Percentiles rank a stretch among this genome's conserved stretches.
Conservation (phyloP, 2,113 vertebrate genomes). For the Gulo gulo region DNA sequence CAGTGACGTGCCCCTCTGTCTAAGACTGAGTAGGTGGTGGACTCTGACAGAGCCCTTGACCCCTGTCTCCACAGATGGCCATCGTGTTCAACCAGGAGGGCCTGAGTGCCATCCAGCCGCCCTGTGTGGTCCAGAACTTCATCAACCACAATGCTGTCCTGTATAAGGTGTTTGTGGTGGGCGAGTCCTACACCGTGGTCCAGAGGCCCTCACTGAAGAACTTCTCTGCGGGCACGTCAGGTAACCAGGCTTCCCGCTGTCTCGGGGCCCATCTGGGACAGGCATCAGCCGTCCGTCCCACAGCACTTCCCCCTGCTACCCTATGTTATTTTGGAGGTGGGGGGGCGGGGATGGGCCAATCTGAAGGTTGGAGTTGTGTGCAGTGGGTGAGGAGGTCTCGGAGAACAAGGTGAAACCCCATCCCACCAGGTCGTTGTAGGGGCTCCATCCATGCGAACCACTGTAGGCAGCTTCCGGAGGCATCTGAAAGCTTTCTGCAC, state of each 20-base stretch:
- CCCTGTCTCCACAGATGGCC: conserved; percentile 90
- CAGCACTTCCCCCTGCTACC: background rate
- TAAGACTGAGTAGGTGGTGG: background rate
- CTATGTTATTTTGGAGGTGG: conserved; percentile 8
- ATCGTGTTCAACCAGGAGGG: conserved; percentile 98
- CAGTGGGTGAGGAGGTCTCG: background rate
- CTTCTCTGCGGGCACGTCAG: conserved; percentile 94
- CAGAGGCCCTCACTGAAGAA: conserved; percentile 98
- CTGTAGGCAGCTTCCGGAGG: rapidly evolving
- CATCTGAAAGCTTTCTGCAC: background rate
- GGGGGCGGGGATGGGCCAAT: background rate
- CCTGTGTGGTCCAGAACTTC: conserved; percentile 98
- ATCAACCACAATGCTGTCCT: conserved; percentile 98
- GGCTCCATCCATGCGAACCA: background rate
- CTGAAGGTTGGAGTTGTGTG: background rate
- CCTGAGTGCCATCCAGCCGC: conserved; percentile 92
- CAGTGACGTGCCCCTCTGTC: rapidly evolving
- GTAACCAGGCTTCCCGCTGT: conserved; percentile 67
- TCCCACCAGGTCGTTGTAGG: background rate
- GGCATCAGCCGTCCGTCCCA: background rate
- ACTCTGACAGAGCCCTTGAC: background rate
- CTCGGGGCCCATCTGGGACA: rapidly evolving
- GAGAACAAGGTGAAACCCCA: background rate
- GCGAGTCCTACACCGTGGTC: conserved; percentile 96
- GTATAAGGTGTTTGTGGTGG: conserved; percentile 98